These are phyloP conservation scores for Cottus gobio DNA, from an alignment of 2,113 vertebrate species.

Conservation along the genomic window DNA sequence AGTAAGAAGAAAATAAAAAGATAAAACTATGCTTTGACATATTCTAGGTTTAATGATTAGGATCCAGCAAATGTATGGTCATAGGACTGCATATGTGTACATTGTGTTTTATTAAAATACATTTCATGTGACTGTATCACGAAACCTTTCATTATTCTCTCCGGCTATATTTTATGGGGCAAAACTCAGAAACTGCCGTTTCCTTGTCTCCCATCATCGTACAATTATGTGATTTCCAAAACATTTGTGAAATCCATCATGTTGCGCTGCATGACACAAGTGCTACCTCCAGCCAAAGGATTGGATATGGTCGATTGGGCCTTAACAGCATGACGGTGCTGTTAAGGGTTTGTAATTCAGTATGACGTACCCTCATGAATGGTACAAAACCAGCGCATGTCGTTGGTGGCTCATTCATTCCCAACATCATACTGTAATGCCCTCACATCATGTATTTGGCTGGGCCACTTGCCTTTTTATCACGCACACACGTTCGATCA, in stretches of 20 bases:
- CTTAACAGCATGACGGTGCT: slow-evolving; percentile 62
- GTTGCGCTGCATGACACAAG: slow-evolving; percentile 51
- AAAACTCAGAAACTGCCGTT: slow-evolving; percentile 50
- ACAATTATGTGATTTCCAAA: slow-evolving; percentile 52
- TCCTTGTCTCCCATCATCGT: slow-evolving; percentile 50
- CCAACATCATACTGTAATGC: slow-evolving; percentile 35
- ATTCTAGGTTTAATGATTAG: slow-evolving; percentile 83
- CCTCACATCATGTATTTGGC: slow-evolving; percentile 30
- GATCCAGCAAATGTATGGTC: slow-evolving; percentile 84
- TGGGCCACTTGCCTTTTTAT: slow-evolving; percentile 30
- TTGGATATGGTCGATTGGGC: slow-evolving; percentile 62
- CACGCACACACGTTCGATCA: slow-evolving; percentile 51
- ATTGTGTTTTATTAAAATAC: slow-evolving; percentile 88
- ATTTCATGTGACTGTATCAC: slow-evolving; percentile 82
- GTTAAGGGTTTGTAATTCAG: slow-evolving; percentile 62
- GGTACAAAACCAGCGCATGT: slow-evolving; percentile 40
- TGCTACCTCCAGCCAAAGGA: slow-evolving; percentile 63
- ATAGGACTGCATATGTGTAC: slow-evolving; percentile 86
- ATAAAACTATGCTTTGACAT: slow-evolving; percentile 75
- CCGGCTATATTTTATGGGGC: slow-evolving; percentile 65
- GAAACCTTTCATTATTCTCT: slow-evolving; percentile 72
- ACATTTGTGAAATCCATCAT: slow-evolving; percentile 70
- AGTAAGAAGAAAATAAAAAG: slow-evolving; percentile 59
- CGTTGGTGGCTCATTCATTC: slow-evolving; percentile 33
- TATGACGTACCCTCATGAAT: slow-evolving; percentile 57